These are phyloP conservation scores for Otus scops DNA, from an alignment of 2,797 vertebrate genomes.

Conservation along the genomic window DNA sequence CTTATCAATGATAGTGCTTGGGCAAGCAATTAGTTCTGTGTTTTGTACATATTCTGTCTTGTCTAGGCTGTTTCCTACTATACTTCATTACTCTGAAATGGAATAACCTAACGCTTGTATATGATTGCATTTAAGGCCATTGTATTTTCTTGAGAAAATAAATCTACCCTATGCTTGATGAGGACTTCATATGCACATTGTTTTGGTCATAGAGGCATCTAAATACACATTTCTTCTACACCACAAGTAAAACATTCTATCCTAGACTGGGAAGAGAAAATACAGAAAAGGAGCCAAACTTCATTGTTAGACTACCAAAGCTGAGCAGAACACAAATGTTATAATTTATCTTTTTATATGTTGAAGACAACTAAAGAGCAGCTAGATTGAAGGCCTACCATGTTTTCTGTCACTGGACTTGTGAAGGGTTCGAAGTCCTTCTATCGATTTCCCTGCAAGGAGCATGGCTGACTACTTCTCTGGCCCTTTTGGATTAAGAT, in stretches of 20 bases:
- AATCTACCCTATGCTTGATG: not conserved
- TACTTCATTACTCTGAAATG: not conserved
- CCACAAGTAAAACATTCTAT: not conserved
- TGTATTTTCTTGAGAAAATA: not conserved
- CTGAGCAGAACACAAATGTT: not conserved
- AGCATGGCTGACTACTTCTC: slow-evolving; percentile 13
- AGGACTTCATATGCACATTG: not conserved
- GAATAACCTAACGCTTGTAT: not conserved
- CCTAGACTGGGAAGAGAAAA: not conserved
- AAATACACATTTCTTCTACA: not conserved
- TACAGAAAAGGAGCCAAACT: not conserved
- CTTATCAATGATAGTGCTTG: not conserved
- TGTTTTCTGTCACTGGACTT: slow-evolving; percentile 2
- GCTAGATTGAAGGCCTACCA: not conserved
- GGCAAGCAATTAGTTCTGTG: not conserved
- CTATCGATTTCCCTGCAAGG: not conserved
- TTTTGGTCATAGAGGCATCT: not conserved
- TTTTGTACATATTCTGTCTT: not conserved
- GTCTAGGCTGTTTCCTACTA: not conserved
- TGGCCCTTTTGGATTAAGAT: slow-evolving; percentile 18
- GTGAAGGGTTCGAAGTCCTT: slow-evolving; percentile 32
- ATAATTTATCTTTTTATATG: not conserved
- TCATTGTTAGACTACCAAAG: not conserved
- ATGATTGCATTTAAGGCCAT: not conserved
- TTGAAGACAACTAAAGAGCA: not conserved